phyloP scores from a whole-genome alignment of 1,140 invertebrate species.

The Drosophila busckii region DNA sequence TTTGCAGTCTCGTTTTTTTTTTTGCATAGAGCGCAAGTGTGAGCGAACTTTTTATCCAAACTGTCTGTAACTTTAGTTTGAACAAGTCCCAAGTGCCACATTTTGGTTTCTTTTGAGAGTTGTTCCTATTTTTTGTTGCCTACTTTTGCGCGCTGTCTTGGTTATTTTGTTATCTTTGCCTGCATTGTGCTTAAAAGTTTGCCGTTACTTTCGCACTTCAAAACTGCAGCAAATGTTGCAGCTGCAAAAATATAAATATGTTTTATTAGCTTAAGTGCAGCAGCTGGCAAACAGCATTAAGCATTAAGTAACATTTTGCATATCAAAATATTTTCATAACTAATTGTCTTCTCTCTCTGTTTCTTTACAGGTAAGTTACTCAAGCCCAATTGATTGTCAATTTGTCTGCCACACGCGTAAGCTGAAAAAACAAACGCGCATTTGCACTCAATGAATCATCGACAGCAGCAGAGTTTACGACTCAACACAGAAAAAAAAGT shows the following conservation, averaged over 20 bases:
- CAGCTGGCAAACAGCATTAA: neutral
- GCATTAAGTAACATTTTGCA: slow-evolving; percentile 2
- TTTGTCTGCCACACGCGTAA: neutral
- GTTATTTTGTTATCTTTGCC: too few relatives aligned
- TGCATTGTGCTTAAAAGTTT: too few relatives aligned
- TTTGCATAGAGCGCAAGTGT: too few relatives aligned
- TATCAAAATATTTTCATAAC: slow-evolving; percentile 6
- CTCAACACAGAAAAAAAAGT: slow-evolving; percentile 8
- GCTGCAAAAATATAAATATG: too few relatives aligned
- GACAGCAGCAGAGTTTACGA: neutral
- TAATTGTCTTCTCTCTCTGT: slow-evolving; percentile 22
- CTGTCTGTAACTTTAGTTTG: too few relatives aligned
- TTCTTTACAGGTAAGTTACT: slow-evolving; percentile 41
- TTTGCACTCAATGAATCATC: slow-evolving; percentile 34
- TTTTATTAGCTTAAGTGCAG: neutral
- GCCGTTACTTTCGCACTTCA: too few relatives aligned
- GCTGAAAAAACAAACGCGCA: slow-evolving; percentile 3
- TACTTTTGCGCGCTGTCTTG: slow-evolving; percentile 4
- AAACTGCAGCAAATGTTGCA: too few relatives aligned
- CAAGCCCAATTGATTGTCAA: slow-evolving; percentile 3
- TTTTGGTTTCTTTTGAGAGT: too few relatives aligned
- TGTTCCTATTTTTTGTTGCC: neutral
- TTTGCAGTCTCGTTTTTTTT: too few relatives aligned
- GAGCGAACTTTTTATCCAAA: too few relatives aligned
- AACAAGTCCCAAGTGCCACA: too few relatives aligned